Percentiles rank a stretch among this genome's conserved stretches.
Conservation (phyloP, 2,797 vertebrate genomes). For the Lateolabrax maculatus region DNA sequence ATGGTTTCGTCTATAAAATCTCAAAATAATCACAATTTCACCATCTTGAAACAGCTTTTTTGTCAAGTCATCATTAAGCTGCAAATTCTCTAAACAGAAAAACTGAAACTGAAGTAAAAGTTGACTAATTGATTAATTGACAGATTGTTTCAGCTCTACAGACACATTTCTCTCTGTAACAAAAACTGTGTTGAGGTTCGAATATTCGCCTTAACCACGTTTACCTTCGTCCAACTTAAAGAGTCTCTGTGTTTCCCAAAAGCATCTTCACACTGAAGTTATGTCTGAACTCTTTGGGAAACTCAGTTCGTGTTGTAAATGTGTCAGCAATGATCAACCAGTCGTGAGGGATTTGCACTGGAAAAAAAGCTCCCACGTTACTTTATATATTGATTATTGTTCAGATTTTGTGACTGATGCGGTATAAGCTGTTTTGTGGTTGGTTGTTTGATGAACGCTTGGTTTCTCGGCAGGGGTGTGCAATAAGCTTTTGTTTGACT, state of each 20-base stretch:
- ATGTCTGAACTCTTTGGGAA: not conserved
- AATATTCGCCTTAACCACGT: not conserved
- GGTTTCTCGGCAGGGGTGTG: conserved; percentile 23
- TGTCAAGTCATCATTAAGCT: too few species aligned
- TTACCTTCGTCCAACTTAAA: not conserved
- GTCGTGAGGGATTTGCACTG: conserved; percentile 9
- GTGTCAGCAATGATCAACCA: too few species aligned
- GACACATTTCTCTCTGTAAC: not conserved
- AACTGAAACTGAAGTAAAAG: not conserved
- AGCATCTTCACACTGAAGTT: not conserved
- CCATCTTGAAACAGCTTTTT: too few species aligned
- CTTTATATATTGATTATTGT: not conserved
- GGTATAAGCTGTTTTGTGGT: not conserved
- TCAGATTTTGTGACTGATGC: not conserved
- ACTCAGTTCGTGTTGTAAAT: not conserved
- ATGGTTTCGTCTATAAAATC: not conserved
- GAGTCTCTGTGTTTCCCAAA: not conserved
- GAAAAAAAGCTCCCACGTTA: not conserved
- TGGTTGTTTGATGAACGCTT: not conserved
- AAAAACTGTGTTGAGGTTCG: too few species aligned
- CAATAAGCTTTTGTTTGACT: conserved; percentile 44
- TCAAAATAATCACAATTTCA: not conserved
- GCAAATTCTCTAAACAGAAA: not conserved
- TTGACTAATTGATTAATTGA: not conserved
- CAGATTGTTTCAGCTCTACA: too few species aligned